phyloP scores from a whole-genome alignment of 1,140 invertebrate genomes.

The Mamestra configurata region DNA sequence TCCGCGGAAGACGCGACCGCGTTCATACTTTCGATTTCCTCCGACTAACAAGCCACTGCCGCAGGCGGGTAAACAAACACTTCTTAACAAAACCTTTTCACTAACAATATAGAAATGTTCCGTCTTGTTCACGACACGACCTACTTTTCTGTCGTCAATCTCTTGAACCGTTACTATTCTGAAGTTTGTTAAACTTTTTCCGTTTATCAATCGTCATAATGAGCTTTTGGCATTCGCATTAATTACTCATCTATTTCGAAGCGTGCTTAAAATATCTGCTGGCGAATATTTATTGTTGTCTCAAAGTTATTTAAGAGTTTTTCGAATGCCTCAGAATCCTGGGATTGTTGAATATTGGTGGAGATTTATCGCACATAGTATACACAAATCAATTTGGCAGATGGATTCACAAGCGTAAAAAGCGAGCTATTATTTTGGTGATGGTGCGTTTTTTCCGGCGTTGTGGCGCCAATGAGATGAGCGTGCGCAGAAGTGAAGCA shows the following conservation, averaged over 20 bases:
- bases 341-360: not conserved
- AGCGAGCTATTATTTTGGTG: constrained; percentile 31
- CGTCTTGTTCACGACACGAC: constrained; percentile 29
- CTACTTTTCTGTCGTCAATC: constrained; percentile 36
- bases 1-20: constrained; percentile 35
- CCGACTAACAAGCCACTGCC: constrained; percentile 9
- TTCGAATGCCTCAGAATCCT: not conserved
- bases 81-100: constrained; percentile 37
- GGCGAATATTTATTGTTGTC: constrained; percentile 21
- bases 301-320: constrained; percentile 18
- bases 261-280: constrained; percentile 13
- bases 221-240: constrained; percentile 33
- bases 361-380: constrained; percentile 2
- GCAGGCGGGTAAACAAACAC: constrained; percentile 28
- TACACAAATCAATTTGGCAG: constrained; percentile 21
- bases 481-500: not conserved
- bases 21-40: constrained; percentile 50
- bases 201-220: not conserved
- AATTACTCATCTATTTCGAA: constrained; percentile 22
- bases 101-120: constrained; percentile 8
- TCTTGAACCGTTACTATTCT: constrained; percentile 38
- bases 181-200: constrained; percentile 37
- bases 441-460: constrained; percentile 46
- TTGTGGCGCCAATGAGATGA: not conserved
- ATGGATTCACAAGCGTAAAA: constrained; percentile 21